Evolutionary conservation across 2,113 vertebrate species (phyloP), one percentile per base, ranked within the genome.

Genomic region (Poecile atricapillus): DNA sequence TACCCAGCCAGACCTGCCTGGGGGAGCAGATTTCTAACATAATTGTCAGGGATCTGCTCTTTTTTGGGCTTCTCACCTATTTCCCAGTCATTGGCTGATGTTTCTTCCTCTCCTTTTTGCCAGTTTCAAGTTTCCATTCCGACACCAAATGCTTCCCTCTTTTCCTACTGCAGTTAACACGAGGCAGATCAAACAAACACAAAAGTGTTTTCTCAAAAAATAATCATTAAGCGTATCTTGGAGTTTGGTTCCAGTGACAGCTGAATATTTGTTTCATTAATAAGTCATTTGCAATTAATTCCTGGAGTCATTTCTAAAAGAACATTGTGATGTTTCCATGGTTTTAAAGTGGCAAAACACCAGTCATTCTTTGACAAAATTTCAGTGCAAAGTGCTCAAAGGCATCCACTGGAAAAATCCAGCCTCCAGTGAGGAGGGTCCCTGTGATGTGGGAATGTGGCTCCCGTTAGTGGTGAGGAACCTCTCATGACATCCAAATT

Each of bases 281-380:
- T 97, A 97, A 95, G 91, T 97, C 91, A 97, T 97, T 96, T 90
- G 92, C 91, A 96, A 97, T 97, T 97, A 97, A 97, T 97, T 96
- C 52, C 5, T 24, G 24, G 79, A 97, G 77, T 93, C 94, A 83
- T 96, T 96, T 85, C 85, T 81, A 83, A 88, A 96, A 74, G 93
- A 94, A 92, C 88, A 80, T 85, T 93, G 80, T 96, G 64, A 89
- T 53, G 79, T 95, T 96, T 92, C 94, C 83, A 87, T 78, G 74
- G 77, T 70, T 96, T 94, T 94, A 80, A 93, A 97, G 87, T 75
- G 58, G 88, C 71, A 92, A 95, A 95, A 83, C 56, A 85, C 71
- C 35, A 87, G 80, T 68, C 55, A 37, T 65, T 92, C 93, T 77
- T 63, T 84, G 79, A 92, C 83, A 93, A 93, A 96, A 88, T 85